phyloP scores from a whole-genome alignment of 2,888 invertebrate genomes.

The Caenorhabditis sp. region DNA sequence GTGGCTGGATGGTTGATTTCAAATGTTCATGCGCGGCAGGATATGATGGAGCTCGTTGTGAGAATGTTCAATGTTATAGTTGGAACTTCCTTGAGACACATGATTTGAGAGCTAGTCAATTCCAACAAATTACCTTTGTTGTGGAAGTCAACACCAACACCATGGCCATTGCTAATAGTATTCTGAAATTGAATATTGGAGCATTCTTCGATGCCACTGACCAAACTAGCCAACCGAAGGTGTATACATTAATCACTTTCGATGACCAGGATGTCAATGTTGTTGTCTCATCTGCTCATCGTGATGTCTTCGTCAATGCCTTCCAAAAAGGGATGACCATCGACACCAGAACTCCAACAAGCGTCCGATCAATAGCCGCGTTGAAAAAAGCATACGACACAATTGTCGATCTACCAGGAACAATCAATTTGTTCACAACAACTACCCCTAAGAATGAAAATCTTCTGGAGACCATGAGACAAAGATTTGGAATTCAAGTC shows the following conservation, averaged over 20 bases:
- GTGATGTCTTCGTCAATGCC: conserved; percentile 28
- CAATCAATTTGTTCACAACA: conserved; percentile 41
- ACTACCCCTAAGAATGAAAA: conserved; percentile 5
- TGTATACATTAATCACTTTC: conserved; percentile 49
- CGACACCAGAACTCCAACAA: conserved; percentile 12
- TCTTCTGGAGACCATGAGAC: conserved; percentile 4
- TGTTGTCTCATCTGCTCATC: conserved; percentile 34
- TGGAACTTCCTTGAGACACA: conserved; percentile 53
- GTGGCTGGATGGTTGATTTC: conserved; percentile 37
- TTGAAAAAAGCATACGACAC: conserved; percentile 33
- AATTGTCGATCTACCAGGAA: conserved; percentile 35
- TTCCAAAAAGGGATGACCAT: conserved; percentile 17
- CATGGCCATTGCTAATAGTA: conserved; percentile 13
- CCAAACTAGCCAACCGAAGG: conserved; percentile 25
- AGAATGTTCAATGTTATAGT: conserved; percentile 39
- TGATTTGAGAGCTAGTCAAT: conserved; percentile 41
- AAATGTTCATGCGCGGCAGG: conserved; percentile 39
- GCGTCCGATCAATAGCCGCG: conserved; percentile 21
- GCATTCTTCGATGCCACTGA: conserved; percentile 34
- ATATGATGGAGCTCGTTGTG: conserved; percentile 44
- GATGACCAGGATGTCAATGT: conserved; percentile 36
- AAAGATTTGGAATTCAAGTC: conserved; percentile 27
- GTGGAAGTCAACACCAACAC: conserved; percentile 43
- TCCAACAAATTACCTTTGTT: conserved; percentile 48
- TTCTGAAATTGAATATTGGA: conserved; percentile 31